Evolutionary conservation across 2,113 vertebrate genomes (phyloP).

Genomic region (Indri indri): DNA sequence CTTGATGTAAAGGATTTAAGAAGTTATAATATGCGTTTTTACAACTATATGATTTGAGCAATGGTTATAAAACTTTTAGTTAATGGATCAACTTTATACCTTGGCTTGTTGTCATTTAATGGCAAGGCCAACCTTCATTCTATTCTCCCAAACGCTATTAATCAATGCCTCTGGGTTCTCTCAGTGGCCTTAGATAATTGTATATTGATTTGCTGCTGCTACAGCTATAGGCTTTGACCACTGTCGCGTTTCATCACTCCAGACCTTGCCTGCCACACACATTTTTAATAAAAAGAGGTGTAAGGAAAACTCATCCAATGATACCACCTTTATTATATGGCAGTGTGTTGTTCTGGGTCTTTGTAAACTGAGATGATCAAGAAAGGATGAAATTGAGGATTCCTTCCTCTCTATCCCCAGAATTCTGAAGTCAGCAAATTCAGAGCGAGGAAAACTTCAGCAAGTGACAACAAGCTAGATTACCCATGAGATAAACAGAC

Average conservation of each 20-base stretch:
- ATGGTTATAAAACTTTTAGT: not conserved
- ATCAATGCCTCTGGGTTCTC: conserved; percentile 89
- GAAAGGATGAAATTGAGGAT: not conserved
- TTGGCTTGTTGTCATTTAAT: not conserved
- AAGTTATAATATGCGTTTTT: not conserved
- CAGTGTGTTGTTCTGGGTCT: not conserved
- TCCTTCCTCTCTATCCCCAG: not conserved
- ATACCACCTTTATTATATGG: not conserved
- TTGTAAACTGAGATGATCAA: not conserved
- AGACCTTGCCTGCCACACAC: not conserved
- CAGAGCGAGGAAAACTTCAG: not conserved
- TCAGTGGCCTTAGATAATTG: conserved; percentile 82
- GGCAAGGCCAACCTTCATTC: conserved; percentile 88
- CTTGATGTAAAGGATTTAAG: not conserved
- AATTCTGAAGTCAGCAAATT: conserved; percentile 13
- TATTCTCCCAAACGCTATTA: conserved; percentile 90
- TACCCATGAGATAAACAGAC: not conserved
- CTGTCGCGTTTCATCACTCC: not conserved
- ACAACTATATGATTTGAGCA: not conserved
- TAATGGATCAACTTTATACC: not conserved
- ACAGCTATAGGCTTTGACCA: not conserved
- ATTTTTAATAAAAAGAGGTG: conserved; percentile 6
- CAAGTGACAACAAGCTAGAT: not conserved
- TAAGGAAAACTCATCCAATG: not conserved
- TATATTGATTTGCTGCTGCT: conserved; percentile 54